Base-by-base conservation (phyloP, 2,797 vertebrate species). In the Arrhamphus sclerolepis region DNA sequence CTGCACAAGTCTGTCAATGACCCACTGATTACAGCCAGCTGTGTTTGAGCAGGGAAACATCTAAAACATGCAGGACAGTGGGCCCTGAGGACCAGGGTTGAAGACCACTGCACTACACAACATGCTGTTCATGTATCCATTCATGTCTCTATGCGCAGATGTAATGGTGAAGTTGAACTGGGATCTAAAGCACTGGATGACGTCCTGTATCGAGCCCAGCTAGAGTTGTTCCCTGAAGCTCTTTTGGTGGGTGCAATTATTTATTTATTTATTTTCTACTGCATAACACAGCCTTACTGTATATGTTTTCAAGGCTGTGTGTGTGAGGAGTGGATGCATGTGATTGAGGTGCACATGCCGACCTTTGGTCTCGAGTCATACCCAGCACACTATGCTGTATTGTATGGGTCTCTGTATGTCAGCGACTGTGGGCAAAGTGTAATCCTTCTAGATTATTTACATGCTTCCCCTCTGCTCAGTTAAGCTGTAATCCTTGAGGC, bases 101-200 rank as follows among this genome's bases (percentile, higher is more conserved):
- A n/a, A n/a, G n/a, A n/a, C n/a, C n/a, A n/a, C n/a, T 26, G 24
- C 24, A 26, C 24, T 26, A 6, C 6, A 6, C 24, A 34, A 34
- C 34, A 14, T 38, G 34, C 34, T 38, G 13, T 13, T 11, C 11
- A 6, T 55, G 42, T 26, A 6, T 22, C 9, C 56, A 11, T 46
- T 0, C 57, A 14, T 63, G 14, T 71, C 46, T 77, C 26, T 81
- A 18, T 70, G 46, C 72, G 21, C 39, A 99, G 97, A 92, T 98
- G 96, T 78, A 99, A 98, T 60, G 98, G 97, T 67, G 97, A 98
- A 80, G 94, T 93, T 78, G 97, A 99, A 69, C 73, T 96, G 72
- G 98, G 95, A 84, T 95, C 94, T 73, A 97, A 94, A 93, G 96
- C 98, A 20, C 88, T 99, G 91, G 98, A 99, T 83, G 98, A 99